Evolutionary conservation across 2,888 invertebrate genomes (phyloP), one percentile per base, ranked within the genome.

Genomic region (Drosophila rellima): DNA sequence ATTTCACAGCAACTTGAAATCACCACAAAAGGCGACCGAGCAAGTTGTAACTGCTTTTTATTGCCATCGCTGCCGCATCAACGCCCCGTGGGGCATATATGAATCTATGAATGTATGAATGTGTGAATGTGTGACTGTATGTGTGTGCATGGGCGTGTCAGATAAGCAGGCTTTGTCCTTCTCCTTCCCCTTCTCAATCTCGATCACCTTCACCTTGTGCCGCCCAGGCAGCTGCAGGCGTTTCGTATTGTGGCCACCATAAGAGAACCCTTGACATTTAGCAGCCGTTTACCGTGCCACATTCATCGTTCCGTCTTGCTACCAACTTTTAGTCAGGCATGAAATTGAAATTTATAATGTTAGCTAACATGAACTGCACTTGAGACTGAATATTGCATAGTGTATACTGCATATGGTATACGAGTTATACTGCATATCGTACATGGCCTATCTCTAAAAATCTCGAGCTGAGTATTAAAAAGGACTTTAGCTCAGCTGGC

Each of bases 311-410:
- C 45, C 44, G 13, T n/a, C 23, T 31, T 17, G 5, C 10, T 1
- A 3, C 26, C 48, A 15, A 47, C 33, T 44, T 42, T 56, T 61
- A 83, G 71, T 79, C 54, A 69, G 85, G 79, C 87, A 84, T 87
- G 82, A 83, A 83, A 83, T 83, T 87, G 83, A 87, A 81, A 83
- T 84, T 79, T 81, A 82, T 82, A 83, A 75, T 77, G 54, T 50
- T 23, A 62, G 60, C 78, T 33, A 56, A 56, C 48, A 56, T 66
- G 64, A 65, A 50, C 63, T 68, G 51, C 64, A 68, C 54, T 70
- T 45, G 33, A 60, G 33, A 31, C 54, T 45, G 61, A 45, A 45
- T 54, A 48, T 39, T 39, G 37, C 63, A 52, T 29, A 48, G 10
- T 33, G 8, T 18, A 47, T 37, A 40, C 33, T 42, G 26, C 45